Evolutionary conservation across 2,797 vertebrate genomes (phyloP).

Genomic region (Esox masquinongy): DNA sequence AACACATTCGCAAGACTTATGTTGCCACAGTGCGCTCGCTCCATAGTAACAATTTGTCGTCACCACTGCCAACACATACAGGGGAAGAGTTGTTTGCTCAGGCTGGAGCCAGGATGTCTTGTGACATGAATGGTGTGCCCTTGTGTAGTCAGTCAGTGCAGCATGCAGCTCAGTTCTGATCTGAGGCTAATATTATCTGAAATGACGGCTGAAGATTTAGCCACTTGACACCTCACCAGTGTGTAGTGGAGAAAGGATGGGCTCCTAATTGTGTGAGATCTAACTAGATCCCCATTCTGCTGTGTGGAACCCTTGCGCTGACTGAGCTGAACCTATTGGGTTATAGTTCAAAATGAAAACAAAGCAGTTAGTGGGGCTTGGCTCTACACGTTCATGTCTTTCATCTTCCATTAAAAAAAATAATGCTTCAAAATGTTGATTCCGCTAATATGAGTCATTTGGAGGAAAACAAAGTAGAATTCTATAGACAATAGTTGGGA

Average conservation of each 20-base stretch:
- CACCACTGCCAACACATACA: slow-evolving; percentile 40
- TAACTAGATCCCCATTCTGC: not conserved
- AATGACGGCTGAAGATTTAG: not conserved
- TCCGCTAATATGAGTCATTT: not conserved
- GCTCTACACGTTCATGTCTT: not conserved
- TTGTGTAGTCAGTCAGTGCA: slow-evolving; percentile 45
- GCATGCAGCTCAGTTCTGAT: not conserved
- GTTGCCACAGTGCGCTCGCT: slow-evolving; percentile 52
- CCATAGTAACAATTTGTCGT: slow-evolving; percentile 58
- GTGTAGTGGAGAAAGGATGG: not conserved
- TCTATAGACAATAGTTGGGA: not conserved
- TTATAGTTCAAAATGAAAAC: not conserved
- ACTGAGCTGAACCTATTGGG: not conserved
- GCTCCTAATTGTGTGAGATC: slow-evolving; percentile 19
- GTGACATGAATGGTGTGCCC: slow-evolving; percentile 63
- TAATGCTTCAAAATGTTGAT: not conserved
- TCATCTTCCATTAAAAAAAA: not conserved
- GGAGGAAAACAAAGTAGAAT: not conserved
- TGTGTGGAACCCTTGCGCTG: not conserved
- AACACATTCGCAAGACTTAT: slow-evolving; percentile 31
- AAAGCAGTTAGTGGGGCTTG: not conserved
- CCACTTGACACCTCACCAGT: not conserved
- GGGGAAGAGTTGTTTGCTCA: slow-evolving; percentile 57
- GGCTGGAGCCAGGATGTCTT: slow-evolving; percentile 57
- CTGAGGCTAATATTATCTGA: not conserved